phyloP scores from a whole-genome alignment of 2,888 invertebrate species.

The Caenorhabditis parvicauda region DNA sequence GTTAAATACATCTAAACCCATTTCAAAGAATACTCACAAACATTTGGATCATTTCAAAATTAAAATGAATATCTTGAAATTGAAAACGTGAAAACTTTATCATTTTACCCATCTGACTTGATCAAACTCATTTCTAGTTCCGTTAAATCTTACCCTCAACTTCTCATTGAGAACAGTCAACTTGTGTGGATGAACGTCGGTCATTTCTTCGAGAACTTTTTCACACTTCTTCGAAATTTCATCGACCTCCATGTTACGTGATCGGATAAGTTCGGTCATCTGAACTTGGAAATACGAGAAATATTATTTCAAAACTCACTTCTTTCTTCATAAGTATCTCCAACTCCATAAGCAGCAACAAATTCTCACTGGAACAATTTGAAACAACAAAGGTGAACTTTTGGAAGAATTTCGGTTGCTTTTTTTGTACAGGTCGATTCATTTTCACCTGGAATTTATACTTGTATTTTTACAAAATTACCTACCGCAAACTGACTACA shows the following conservation, averaged over 20 bases:
- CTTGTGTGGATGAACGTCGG: constrained; percentile 48
- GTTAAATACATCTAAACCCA: too few species aligned
- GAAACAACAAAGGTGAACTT: constrained; percentile 17
- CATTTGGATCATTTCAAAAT: background rate
- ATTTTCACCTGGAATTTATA: constrained; percentile 9
- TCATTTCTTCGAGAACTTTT: constrained; percentile 23
- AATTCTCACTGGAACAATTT: constrained; percentile 20
- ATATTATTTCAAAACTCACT: constrained; percentile 11
- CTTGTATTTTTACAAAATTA: background rate
- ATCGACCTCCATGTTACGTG: constrained; percentile 53
- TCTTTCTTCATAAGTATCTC: constrained; percentile 50
- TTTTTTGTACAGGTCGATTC: too few species aligned
- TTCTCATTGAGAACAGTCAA: constrained; percentile 51
- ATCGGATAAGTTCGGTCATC: constrained; percentile 47
- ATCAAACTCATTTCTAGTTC: too few species aligned
- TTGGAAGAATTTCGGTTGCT: constrained; percentile 16
- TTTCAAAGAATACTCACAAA: background rate
- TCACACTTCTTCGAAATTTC: constrained; percentile 43
- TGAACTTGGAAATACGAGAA: constrained; percentile 7
- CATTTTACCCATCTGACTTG: too few species aligned
- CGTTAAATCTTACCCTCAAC: constrained; percentile 32
- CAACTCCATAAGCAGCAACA: constrained; percentile 31
- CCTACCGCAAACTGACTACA: background rate
- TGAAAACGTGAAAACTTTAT: background rate
- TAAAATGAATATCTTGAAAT: too few species aligned